Base-by-base conservation (phyloP, 2,113 vertebrate genomes). In the Heterotilapia buettikoferi region DNA sequence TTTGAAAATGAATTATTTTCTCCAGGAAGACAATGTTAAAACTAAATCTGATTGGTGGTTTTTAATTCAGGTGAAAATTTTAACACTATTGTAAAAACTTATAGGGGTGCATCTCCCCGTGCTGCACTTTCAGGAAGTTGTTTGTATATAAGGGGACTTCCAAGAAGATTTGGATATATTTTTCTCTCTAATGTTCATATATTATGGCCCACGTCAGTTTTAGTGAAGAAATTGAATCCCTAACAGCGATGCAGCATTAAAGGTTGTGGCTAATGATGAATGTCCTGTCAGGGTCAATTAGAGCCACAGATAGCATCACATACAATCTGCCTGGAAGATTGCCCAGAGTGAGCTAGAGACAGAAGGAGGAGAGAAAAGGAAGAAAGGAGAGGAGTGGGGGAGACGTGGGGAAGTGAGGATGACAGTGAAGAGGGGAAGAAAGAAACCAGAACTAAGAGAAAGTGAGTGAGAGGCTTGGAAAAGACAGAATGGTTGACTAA, bases 201-300 rank as follows among this genome's bases (percentile, higher is more conserved):
- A 68, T 40, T 71, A 79, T 43, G 66, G 38, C 3, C 7, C 47
- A 29, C 26, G 3, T 89, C 73, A 73, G 54, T 52, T 80, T 71
- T 89, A 71, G 81, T 89, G 83, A 24, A 68, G 73, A 88, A 88
- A 68, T 38, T 90, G 56, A 88, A 88, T 88, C 54, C 21, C 80
- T 57, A 71, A 88, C 84, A 84, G 80, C 9, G 11, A 21, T 45
- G 79, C 86, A 57, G 84, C 90, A 89, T 91, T 93, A 93, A 89
- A 86, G 92, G 63, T 92, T 94, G 86, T 92, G 91, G 92, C 93
- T 94, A 93, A 96, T 96, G 96, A 97, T 96, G 93, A 96, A 96
- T 96, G 94, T 94, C 93, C 95, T 97, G 95, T 95, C 96, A 90
- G 87, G 91, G 86, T 93, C 91, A 95, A 95, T 96, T 96, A 96